These are phyloP conservation scores for Indicator indicator DNA, from an alignment of 2,113 vertebrate genomes.

Conservation along the genomic window DNA sequence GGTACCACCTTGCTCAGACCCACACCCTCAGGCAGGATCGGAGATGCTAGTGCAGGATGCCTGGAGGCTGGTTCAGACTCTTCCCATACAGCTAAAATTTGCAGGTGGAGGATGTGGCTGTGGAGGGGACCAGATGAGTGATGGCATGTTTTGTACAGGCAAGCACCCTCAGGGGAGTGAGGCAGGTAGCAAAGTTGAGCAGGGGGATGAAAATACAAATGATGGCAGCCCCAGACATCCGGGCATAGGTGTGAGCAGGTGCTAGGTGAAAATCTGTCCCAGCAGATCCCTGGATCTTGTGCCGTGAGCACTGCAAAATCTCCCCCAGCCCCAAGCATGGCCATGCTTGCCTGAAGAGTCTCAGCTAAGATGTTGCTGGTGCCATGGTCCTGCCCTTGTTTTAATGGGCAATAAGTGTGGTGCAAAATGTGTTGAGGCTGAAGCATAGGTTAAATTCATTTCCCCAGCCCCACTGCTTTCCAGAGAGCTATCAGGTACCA, in stretches of 20 bases:
- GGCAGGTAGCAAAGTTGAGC: background rate
- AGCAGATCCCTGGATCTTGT: background rate
- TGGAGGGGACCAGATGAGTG: background rate
- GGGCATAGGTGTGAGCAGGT: background rate
- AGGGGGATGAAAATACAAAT: background rate
- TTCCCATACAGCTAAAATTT: background rate
- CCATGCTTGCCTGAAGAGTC: accelerated
- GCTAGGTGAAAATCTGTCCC: background rate
- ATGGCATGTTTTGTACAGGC: background rate
- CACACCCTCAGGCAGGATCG: accelerated
- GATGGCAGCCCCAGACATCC: background rate
- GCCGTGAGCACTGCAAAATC: accelerated
- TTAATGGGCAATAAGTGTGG: background rate
- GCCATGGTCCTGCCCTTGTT: background rate
- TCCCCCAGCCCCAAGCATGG: no score
- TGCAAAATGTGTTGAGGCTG: background rate
- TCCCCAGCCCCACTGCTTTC: background rate
- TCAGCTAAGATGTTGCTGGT: background rate
- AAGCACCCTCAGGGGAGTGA: background rate
- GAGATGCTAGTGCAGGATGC: background rate
- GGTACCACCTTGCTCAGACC: background rate
- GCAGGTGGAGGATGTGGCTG: background rate
- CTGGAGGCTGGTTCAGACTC: background rate
- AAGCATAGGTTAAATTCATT: background rate
- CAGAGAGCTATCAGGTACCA: background rate